These are phyloP conservation scores for Osmerus eperlanus DNA, from an alignment of 2,113 vertebrate species.

Conservation along the genomic window DNA sequence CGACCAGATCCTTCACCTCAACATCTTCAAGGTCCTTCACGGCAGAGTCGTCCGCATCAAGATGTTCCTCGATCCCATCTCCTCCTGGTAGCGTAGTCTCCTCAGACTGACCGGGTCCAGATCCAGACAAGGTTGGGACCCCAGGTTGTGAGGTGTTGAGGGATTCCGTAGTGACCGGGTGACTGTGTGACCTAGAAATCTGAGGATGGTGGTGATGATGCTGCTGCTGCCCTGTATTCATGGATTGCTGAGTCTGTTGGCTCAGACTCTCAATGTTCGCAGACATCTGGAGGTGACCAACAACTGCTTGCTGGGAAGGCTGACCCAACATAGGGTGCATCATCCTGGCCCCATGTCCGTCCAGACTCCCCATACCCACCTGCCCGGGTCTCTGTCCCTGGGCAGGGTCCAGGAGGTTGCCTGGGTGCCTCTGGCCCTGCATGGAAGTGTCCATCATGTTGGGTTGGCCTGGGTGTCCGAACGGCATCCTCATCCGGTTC, in stretches of 20 bases:
- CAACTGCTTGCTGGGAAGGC: slow-evolving; percentile 55
- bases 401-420: slow-evolving; percentile 15
- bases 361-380: slow-evolving; percentile 66
- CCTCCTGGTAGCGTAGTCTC: slow-evolving; percentile 54
- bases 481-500: slow-evolving; percentile 78
- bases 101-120: slow-evolving; percentile 40
- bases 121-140: background rate
- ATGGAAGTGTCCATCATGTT: slow-evolving; percentile 60
- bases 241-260: slow-evolving; percentile 53
- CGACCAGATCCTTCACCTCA: slow-evolving; percentile 96
- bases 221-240: slow-evolving; percentile 41
- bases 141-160: slow-evolving; percentile 61
- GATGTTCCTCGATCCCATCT: slow-evolving; percentile 84
- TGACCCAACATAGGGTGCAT: slow-evolving; percentile 62
- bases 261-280: slow-evolving; percentile 71
- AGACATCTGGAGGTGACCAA: slow-evolving; percentile 64
- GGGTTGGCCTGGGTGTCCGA: slow-evolving; percentile 37
- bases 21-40: slow-evolving; percentile 95
- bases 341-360: slow-evolving; percentile 56
- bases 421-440: slow-evolving; percentile 65
- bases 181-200: slow-evolving; percentile 64
- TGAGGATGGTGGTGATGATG: slow-evolving; percentile 55
- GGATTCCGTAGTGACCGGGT: slow-evolving; percentile 56
- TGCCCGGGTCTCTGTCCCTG: slow-evolving; percentile 60
- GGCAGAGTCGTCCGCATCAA: slow-evolving; percentile 88